Conservation (phyloP, 2,797 vertebrate species). For the Poecilia picta region DNA sequence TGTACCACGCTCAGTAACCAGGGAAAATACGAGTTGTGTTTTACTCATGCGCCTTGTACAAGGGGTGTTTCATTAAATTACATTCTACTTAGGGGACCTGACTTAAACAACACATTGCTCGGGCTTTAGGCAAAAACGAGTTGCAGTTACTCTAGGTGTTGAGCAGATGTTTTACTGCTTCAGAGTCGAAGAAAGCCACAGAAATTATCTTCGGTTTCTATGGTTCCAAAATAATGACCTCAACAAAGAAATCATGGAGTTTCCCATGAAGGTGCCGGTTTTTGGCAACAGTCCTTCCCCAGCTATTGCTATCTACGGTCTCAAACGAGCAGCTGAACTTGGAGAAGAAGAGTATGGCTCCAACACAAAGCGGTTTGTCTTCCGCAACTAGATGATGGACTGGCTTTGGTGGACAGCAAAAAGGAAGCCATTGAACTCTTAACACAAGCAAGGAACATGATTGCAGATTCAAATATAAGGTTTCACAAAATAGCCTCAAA, state of each 20-base stretch:
- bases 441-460: neutral
- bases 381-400: neutral
- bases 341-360: neutral
- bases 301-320: neutral
- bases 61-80: neutral
- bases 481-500: constrained; percentile 1
- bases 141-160: too few species aligned
- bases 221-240: neutral
- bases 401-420: neutral
- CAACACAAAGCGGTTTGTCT: neutral
- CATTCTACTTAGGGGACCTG: neutral
- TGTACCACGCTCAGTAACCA: neutral
- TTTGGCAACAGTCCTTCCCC: neutral
- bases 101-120: too few species aligned
- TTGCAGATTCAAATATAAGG: constrained; percentile 4
- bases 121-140: too few species aligned
- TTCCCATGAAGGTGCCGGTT: neutral
- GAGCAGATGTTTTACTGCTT: too few species aligned
- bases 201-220: neutral
- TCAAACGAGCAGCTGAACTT: neutral
- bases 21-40: neutral
- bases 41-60: neutral
- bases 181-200: too few species aligned
- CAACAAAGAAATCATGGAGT: neutral
- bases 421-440: neutral